phyloP scores from a whole-genome alignment of 2,888 invertebrate species.

The Linnaemya vulpina region DNA sequence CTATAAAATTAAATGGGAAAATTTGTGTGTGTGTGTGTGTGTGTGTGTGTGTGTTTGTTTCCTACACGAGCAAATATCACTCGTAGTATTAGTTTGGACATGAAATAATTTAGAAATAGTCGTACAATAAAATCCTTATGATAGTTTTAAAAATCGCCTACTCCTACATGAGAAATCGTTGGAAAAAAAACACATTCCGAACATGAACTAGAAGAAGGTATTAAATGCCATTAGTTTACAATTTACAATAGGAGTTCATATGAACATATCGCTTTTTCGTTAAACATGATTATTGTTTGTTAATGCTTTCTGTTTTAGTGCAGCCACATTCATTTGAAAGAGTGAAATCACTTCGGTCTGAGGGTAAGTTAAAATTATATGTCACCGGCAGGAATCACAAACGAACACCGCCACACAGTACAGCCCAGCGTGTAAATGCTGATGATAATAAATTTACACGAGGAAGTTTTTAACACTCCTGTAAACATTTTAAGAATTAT shows the following conservation, averaged over 20 bases:
- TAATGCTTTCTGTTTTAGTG: conserved; percentile 48
- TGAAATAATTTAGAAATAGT: conserved; percentile 52
- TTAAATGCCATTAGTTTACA: conserved; percentile 49
- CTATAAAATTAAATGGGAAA: conserved; percentile 63
- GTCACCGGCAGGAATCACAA: too few species aligned
- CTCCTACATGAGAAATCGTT: conserved; percentile 34
- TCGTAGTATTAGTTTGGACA: conserved; percentile 18
- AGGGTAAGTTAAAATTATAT: too few species aligned
- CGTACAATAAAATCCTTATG: conserved; percentile 59
- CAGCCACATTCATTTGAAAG: conserved; percentile 25
- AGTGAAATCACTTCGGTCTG: neutral
- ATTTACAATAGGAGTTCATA: conserved; percentile 54
- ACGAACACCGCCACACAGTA: too few species aligned
- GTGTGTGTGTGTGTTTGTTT: conserved; percentile 8
- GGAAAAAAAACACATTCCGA: conserved; percentile 4
- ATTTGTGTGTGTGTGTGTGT: conserved; percentile 17
- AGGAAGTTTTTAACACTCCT: too few species aligned
- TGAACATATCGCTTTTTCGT: conserved; percentile 50
- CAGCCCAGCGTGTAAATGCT: too few species aligned
- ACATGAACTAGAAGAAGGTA: conserved; percentile 53
- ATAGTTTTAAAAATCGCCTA: conserved; percentile 54
- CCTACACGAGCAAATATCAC: conserved; percentile 34
- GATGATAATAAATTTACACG: too few species aligned
- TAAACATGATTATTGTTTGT: conserved; percentile 67
- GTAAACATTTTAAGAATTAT: too few species aligned